These are phyloP conservation scores for Cephus sareptanus DNA, from an alignment of 2,888 invertebrate genomes.

Conservation along the genomic window DNA sequence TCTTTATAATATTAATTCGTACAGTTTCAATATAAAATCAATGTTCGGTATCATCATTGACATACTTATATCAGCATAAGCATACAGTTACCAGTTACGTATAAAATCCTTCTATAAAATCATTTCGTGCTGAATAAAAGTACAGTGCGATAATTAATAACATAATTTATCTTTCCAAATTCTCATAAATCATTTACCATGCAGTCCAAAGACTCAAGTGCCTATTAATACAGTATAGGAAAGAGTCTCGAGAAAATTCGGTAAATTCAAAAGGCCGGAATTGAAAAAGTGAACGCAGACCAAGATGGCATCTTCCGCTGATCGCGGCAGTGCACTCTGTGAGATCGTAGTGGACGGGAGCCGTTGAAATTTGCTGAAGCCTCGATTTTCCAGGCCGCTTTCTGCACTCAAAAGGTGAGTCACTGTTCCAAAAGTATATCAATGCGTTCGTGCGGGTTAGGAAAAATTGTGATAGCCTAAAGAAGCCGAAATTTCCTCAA, in stretches of 20 bases:
- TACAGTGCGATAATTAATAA: background rate
- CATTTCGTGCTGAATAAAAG: background rate
- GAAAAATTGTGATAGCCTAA: background rate
- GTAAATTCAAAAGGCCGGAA: slow-evolving; percentile 23
- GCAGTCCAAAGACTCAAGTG: background rate
- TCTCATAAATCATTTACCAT: background rate
- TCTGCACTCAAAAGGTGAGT: slow-evolving; percentile 62
- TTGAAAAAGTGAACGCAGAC: slow-evolving; percentile 32
- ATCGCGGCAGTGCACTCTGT: slow-evolving; percentile 62
- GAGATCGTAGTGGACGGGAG: slow-evolving; percentile 63
- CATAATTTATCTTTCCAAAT: background rate
- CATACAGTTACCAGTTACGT: background rate
- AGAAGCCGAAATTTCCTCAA: background rate
- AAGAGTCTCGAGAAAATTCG: background rate
- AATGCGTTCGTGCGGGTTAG: background rate
- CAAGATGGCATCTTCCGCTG: slow-evolving; percentile 60
- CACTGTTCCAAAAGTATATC: slow-evolving; percentile 15
- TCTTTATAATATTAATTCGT: background rate
- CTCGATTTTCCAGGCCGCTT: slow-evolving; percentile 61
- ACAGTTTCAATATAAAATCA: background rate
- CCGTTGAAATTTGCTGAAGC: slow-evolving; percentile 60
- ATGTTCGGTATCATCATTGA: background rate
- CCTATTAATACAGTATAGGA: background rate
- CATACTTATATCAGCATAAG: too few relatives aligned
- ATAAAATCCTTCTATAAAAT: background rate